These are phyloP conservation scores for Asteroscopus sphinx DNA, from an alignment of 2,888 invertebrate species.

Conservation along the genomic window DNA sequence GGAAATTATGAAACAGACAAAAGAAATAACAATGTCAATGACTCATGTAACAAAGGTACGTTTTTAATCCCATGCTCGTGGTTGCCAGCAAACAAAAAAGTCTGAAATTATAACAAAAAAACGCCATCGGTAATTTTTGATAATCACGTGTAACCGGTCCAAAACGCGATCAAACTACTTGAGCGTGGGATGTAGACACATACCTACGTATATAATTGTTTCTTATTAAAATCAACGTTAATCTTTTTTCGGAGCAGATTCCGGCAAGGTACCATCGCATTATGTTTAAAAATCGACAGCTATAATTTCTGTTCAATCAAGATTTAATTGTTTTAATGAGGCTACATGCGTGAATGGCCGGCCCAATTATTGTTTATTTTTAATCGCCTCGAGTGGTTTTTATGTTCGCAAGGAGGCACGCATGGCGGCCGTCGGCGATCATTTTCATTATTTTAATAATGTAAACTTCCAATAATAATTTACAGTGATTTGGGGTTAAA, in stretches of 20 bases:
- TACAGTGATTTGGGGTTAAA: slow-evolving; percentile 89
- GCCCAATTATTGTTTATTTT: slow-evolving; percentile 90
- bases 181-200: slow-evolving; percentile 84
- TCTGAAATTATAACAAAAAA: slow-evolving; percentile 79
- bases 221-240: slow-evolving; percentile 89
- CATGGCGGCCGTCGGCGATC: slow-evolving; percentile 86
- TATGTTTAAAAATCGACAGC: slow-evolving; percentile 90
- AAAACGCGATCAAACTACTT: slow-evolving; percentile 82
- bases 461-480: slow-evolving; percentile 90
- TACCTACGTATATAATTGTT: slow-evolving; percentile 88
- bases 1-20: slow-evolving; percentile 21
- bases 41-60: slow-evolving; percentile 52
- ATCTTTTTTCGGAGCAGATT: slow-evolving; percentile 88
- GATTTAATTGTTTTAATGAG: slow-evolving; percentile 90
- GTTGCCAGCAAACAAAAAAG: slow-evolving; percentile 72
- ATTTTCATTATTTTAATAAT: slow-evolving; percentile 90
- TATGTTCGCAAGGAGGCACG: slow-evolving; percentile 88
- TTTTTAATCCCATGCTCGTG: slow-evolving; percentile 57
- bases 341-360: slow-evolving; percentile 89
- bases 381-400: slow-evolving; percentile 89
- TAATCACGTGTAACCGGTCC: slow-evolving; percentile 85
- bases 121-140: slow-evolving; percentile 87
- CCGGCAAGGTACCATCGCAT: slow-evolving; percentile 86
- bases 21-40: slow-evolving; percentile 40
- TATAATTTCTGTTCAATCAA: slow-evolving; percentile 90